Evolutionary conservation across 2,797 vertebrate species (phyloP), one percentile per base, ranked within the genome.

Genomic region (Enteromius viviparus): DNA sequence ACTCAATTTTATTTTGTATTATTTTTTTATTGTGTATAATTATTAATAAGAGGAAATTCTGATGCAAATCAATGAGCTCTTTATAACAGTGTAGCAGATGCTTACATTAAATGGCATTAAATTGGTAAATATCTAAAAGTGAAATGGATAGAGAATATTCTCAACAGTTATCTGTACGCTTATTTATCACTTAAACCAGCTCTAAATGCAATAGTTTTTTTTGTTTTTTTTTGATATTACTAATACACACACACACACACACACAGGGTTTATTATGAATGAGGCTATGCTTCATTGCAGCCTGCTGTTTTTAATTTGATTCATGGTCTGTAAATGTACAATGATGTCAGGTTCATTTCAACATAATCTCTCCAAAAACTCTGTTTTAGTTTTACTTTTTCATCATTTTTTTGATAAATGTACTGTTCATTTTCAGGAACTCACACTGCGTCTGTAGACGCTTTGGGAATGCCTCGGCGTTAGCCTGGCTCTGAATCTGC

Each of bases 331-430:
- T 42, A 60, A 76, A 76, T 76, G n/a, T 17, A 37, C 34, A 58
- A 60, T 76, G 74, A 76, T 42, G 53, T 76, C 90, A 77, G 87
- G 92, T 93, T 93, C 89, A 91, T 91, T 92, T 93, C 89, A 92
- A 91, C 89, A 88, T 62, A 85, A 91, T 87, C 84, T 89, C 79
- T 91, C 90, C 91, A 91, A 88, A 90, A 90, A 91, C 89, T 9
- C 91, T 89, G 37, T 83, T 83, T 93, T 91, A 34, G 34, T 34
- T 34, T 34, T 37, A 37, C 34, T 37, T 37, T 37, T 37, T 37
- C 34, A 37, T 37, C 34, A 37, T 5, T 37, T 93, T 91, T 89
- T 91, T 87, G 90, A 91, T 93, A 92, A 94, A 91, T 91, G 93
- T 92, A n/a, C n/a, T n/a, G n/a, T n/a, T n/a, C n/a, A n/a, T n/a